Base-by-base conservation (phyloP, 2,113 vertebrate genomes). In the Sakesphorus luctuosus region DNA sequence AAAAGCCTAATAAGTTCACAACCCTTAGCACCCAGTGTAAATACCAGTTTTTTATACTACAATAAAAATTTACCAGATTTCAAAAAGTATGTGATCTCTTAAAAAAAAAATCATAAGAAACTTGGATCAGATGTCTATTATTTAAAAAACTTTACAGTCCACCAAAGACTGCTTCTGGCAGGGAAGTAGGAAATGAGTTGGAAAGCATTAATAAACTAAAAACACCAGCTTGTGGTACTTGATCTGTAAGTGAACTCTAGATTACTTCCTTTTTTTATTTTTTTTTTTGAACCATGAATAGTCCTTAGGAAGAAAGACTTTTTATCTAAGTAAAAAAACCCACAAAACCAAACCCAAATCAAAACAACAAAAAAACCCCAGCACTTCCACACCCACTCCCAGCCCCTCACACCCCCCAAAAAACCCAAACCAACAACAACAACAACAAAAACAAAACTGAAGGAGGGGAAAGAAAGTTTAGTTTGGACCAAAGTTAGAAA, bases 121-220 rank as follows among this genome's bases (percentile, higher is more conserved):
- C 72, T 86, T 88, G 76, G 91, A 91, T 97, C 94, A 94, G 82
- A 96, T 95, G 94, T 82, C 93, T 91, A 91, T 89, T 94, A 95
- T 95, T 95, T 85, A 35, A 94, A 94, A 96, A 90, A 53, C 46
- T 96, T 97, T 96, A 96, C 88, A 95, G 85, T 95, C 86, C 91
- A 96, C 93, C 84, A 49, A 95, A 94, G 91, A 94, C 82, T 90
- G 59, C 49, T 96, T 96, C 96, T 97, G 96, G 94, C 96, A 97
- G 93, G 94, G 93, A 96, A 94, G 66, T 94, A 96, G 97, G 96
- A 97, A 97, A 97, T 96, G 94, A 95, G 76, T 94, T 97, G 93
- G 93, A 96, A 96, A 93, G 90, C 82, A 96, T 96, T 97, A 97
- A 94, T 96, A 97, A 94, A 96, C 92, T 95, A 92, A 95, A 97